phyloP scores from a whole-genome alignment of 1,140 invertebrate genomes.

The Druon quercuslanigerum region DNA sequence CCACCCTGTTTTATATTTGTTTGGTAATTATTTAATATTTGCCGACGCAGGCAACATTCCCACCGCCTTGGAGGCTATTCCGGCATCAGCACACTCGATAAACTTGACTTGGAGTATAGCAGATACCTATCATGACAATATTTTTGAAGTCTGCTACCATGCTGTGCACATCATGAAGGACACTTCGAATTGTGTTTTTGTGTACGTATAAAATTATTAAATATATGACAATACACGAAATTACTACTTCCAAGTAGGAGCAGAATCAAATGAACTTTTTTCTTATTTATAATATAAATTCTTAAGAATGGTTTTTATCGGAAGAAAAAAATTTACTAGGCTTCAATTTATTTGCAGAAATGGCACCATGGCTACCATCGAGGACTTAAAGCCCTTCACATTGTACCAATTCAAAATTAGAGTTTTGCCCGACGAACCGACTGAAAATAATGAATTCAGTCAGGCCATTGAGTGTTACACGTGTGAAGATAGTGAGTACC shows the following conservation, averaged over 20 bases:
- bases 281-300: too few species aligned
- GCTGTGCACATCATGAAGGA: conserved; percentile 63
- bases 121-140: conserved; percentile 58
- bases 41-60: conserved; percentile 62
- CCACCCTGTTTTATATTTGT: neutral
- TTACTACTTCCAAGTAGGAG: too few species aligned
- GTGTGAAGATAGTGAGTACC: conserved; percentile 74
- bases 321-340: neutral
- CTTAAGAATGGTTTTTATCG: too few species aligned
- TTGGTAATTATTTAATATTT: conserved; percentile 28
- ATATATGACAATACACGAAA: too few species aligned
- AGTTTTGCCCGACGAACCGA: conserved; percentile 66
- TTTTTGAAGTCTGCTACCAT: conserved; percentile 76
- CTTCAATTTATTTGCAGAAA: conserved; percentile 64
- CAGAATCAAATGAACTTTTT: too few species aligned
- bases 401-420: conserved; percentile 79
- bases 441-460: conserved; percentile 71
- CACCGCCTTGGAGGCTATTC: conserved; percentile 73
- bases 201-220: conserved; percentile 44
- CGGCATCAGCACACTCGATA: conserved; percentile 73
- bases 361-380: conserved; percentile 70
- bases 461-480: conserved; percentile 77
- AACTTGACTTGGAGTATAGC: conserved; percentile 73
- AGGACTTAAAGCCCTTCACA: conserved; percentile 78
- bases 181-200: conserved; percentile 59